These are phyloP conservation scores for Gorsachius magnificus DNA, from an alignment of 2,797 vertebrate genomes.

Conservation along the genomic window DNA sequence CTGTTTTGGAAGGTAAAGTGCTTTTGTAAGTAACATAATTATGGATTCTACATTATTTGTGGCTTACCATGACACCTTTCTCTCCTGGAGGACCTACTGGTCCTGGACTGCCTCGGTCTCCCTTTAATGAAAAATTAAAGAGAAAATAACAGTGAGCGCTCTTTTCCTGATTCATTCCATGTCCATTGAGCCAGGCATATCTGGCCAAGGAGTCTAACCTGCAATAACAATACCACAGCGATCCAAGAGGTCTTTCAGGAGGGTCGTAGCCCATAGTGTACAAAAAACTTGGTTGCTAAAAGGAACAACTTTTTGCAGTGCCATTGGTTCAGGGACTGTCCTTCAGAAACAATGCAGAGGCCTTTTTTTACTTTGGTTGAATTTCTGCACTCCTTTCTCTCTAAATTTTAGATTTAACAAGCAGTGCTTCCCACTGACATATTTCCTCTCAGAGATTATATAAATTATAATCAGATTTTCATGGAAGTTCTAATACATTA, in stretches of 20 bases:
- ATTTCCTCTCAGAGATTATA: background rate
- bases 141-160: background rate
- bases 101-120: constrained; percentile 90
- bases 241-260: background rate
- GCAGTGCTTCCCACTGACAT: background rate
- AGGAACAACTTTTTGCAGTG: background rate
- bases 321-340: background rate
- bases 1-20: background rate
- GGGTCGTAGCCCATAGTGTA: background rate
- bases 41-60: background rate
- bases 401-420: background rate
- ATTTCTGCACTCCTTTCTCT: background rate
- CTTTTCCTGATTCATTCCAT: background rate
- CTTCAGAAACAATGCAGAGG: background rate
- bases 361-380: background rate
- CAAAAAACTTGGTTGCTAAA: background rate
- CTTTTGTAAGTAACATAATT: background rate
- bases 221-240: background rate
- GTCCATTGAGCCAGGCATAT: background rate
- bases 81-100: constrained; percentile 89
- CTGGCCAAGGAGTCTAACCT: background rate
- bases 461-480: constrained; percentile 6
- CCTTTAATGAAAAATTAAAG: constrained; percentile 75
- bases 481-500: background rate
- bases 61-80: constrained; percentile 88